Percentiles rank a stretch among this genome's conserved stretches.
Conservation (phyloP, 2,888 invertebrate species). For the Schrankia costaestrigalis region DNA sequence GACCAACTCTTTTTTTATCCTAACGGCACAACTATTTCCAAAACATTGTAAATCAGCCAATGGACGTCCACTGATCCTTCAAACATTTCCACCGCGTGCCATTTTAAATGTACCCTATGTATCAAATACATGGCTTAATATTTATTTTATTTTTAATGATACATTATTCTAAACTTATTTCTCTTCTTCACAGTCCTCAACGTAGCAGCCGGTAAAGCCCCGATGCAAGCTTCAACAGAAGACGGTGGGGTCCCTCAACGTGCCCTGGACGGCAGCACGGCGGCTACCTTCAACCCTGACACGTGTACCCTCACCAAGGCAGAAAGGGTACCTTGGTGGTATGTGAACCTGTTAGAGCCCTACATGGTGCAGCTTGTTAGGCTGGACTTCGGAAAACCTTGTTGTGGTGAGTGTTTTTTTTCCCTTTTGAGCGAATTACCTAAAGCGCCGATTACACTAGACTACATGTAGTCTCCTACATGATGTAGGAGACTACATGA, state of each 20-base stretch:
- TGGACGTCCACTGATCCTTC: too few species aligned
- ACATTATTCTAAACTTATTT: neutral
- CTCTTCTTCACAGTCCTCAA: constrained; percentile 86
- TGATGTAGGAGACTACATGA: too few species aligned
- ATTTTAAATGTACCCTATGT: too few species aligned
- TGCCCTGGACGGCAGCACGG: constrained; percentile 94
- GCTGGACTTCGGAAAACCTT: constrained; percentile 93
- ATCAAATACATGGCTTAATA: too few species aligned
- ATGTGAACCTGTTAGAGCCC: constrained; percentile 95
- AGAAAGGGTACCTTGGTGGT: constrained; percentile 96
- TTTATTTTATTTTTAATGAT: neutral
- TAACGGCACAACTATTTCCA: too few species aligned
- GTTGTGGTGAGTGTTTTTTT: constrained; percentile 93
- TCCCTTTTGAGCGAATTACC: too few species aligned
- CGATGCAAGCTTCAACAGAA: constrained; percentile 94
- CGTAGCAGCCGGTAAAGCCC: constrained; percentile 96
- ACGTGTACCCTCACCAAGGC: constrained; percentile 93
- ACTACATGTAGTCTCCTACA: too few species aligned
- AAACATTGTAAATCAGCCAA: too few species aligned
- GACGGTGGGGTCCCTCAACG: constrained; percentile 92
- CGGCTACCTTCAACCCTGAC: constrained; percentile 88
- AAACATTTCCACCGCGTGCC: too few species aligned
- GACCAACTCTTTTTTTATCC: too few species aligned
- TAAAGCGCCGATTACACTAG: too few species aligned
- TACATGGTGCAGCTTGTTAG: constrained; percentile 97